Conservation (phyloP, 2,113 vertebrate genomes). For the Actenoides hombroni region DNA sequence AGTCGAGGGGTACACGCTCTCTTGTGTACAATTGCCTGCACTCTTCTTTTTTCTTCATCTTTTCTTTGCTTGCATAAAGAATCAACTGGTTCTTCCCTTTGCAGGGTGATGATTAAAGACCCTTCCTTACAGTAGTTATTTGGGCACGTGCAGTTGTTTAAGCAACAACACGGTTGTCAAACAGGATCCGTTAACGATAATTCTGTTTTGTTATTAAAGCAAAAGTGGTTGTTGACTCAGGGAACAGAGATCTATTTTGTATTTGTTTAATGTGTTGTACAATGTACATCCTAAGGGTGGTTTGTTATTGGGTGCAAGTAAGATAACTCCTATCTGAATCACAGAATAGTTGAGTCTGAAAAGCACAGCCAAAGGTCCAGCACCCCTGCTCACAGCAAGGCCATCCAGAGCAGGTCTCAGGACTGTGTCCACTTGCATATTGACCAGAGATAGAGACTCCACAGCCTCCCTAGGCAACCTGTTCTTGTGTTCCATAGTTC, state of each 20-base stretch:
- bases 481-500: not conserved
- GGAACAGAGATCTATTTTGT: not conserved
- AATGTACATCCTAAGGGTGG: not conserved
- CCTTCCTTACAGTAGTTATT: not conserved
- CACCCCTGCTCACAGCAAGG: not conserved
- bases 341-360: not conserved
- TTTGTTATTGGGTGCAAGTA: not conserved
- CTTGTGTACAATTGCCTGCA: not conserved
- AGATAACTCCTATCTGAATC: not conserved
- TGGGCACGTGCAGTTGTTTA: not conserved
- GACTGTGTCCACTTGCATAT: not conserved
- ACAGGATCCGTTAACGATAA: not conserved
- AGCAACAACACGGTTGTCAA: accelerated
- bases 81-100: not conserved
- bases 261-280: not conserved
- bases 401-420: not conserved
- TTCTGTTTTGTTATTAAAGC: not conserved
- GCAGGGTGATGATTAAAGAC: not conserved
- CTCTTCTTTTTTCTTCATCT: not conserved
- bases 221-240: not conserved
- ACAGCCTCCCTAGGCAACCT: not conserved
- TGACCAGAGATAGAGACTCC: not conserved
- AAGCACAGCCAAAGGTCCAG: not conserved
- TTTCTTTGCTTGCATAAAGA: not conserved
- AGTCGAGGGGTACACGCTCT: not conserved